Base-by-base conservation (phyloP, 2,888 invertebrate genomes). In the Luperina nickerlii region DNA sequence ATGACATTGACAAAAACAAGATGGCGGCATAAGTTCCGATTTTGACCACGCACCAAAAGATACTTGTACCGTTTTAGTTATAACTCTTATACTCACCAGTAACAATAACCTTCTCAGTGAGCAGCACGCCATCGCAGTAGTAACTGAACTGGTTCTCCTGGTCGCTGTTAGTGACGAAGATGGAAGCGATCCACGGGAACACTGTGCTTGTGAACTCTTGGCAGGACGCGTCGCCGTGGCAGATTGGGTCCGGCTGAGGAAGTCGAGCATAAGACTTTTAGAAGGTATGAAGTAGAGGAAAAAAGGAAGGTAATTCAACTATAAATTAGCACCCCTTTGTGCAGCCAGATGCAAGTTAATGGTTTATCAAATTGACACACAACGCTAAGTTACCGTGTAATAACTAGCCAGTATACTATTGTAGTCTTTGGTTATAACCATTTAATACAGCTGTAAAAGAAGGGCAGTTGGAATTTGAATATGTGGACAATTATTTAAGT, bases 111-210 rank as follows among this genome's bases (percentile, higher is more conserved):
- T 80, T 91, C 0, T 93, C 86, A 1, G 93, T 92, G 4, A 96
- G 38, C 13, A 96, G 51, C 0, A 92, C 94, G 0, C 96, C 96
- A 70, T 96, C 96, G 70, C 96, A 96, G 77, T 90, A 92, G 79
- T 96, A 96, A n/a, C 93, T 92, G 74, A 94, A 96, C 78, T 95
- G 95, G 24, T 90, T 88, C 13, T 86, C 92, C 1, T 85, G 88
- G 8, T 92, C 86, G 7, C 89, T 90, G 74, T 95, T 95, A 79
- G 94, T 96, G 6, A 95, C 78, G 83, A 95, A 96, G 62, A 96
- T 94, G 11, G 95, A 89, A 0, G 92, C 94, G 1, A 96, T 89
- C 96, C 96, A 96, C 0, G 96, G 94, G 83, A 92, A 94, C 1
- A 94, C 90, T 1, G 89, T 83, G 51, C n/a, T 79, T 4, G 90